phyloP scores from a whole-genome alignment of 2,888 invertebrate species.

The Leptinotarsa tumamoca region DNA sequence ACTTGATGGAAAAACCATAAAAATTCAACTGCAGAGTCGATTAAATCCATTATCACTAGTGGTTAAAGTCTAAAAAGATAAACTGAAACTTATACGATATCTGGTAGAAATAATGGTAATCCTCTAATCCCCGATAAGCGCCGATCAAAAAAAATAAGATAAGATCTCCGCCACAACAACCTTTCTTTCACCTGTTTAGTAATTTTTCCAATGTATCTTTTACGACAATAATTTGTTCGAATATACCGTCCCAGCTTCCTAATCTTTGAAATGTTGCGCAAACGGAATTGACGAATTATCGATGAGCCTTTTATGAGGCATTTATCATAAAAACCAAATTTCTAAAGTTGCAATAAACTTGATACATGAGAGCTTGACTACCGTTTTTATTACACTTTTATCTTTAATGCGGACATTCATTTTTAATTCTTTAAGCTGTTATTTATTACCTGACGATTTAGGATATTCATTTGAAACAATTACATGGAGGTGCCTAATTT shows the following conservation, averaged over 20 bases:
- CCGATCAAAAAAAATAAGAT: not conserved
- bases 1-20: no score
- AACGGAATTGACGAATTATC: not conserved
- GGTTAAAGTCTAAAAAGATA: slow-evolving; percentile 4
- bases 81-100: not conserved
- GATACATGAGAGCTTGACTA: slow-evolving; percentile 47
- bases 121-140: slow-evolving; percentile 6
- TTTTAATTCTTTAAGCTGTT: slow-evolving; percentile 32
- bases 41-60: not conserved
- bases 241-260: not conserved
- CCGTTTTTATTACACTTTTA: slow-evolving; percentile 48
- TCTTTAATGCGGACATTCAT: slow-evolving; percentile 40
- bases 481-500: slow-evolving; percentile 1
- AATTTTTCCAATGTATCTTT: not conserved
- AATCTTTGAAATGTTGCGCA: not conserved
- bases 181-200: not conserved
- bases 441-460: slow-evolving; percentile 35
- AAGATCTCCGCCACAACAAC: not conserved
- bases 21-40: no score
- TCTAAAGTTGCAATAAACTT: slow-evolving; percentile 46
- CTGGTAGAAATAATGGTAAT: not conserved
- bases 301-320: not conserved
- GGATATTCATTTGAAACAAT: slow-evolving; percentile 29
- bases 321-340: slow-evolving; percentile 30
- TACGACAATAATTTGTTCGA: not conserved